Conservation (phyloP, 2,113 vertebrate genomes). For the Clinocottus analis region DNA sequence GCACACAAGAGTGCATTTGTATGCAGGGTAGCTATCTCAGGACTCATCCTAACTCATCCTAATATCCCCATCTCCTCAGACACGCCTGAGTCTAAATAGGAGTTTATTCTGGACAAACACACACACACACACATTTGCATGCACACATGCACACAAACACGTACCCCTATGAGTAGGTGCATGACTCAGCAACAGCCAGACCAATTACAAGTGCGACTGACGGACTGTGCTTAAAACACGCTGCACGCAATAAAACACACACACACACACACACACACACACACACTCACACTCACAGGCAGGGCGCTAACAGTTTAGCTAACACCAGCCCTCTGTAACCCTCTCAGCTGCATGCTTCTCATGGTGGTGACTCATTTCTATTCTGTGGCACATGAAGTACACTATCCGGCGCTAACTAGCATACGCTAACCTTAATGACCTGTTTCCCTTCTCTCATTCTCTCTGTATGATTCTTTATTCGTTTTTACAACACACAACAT, state of each 20-base stretch:
- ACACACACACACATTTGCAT: slow-evolving; percentile 39
- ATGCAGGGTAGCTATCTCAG: slow-evolving; percentile 72
- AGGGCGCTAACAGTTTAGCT: slow-evolving; percentile 50
- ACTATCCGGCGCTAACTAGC: slow-evolving; percentile 59
- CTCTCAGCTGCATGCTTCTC: slow-evolving; percentile 47
- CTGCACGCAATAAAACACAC: slow-evolving; percentile 48
- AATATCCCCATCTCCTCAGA: slow-evolving; percentile 71
- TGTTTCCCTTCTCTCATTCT: slow-evolving; percentile 4
- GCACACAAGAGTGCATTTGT: slow-evolving; percentile 55
- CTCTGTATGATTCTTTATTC: background rate
- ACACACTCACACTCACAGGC: slow-evolving; percentile 19
- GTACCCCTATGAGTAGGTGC: slow-evolving; percentile 67
- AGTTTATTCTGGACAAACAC: slow-evolving; percentile 74
- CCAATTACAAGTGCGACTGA: slow-evolving; percentile 75
- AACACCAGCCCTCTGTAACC: slow-evolving; percentile 51
- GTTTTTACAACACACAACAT: background rate
- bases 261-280: slow-evolving; percentile 49
- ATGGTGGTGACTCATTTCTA: slow-evolving; percentile 68
- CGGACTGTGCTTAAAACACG: slow-evolving; percentile 69
- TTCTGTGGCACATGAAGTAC: slow-evolving; percentile 51
- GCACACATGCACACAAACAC: background rate
- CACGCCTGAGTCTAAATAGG: slow-evolving; percentile 67
- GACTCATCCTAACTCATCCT: slow-evolving; percentile 71
- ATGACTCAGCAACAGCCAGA: slow-evolving; percentile 79
- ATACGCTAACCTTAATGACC: slow-evolving; percentile 47